Conservation (phyloP, 2,113 vertebrate genomes). For the Anser brachyrhynchus region DNA sequence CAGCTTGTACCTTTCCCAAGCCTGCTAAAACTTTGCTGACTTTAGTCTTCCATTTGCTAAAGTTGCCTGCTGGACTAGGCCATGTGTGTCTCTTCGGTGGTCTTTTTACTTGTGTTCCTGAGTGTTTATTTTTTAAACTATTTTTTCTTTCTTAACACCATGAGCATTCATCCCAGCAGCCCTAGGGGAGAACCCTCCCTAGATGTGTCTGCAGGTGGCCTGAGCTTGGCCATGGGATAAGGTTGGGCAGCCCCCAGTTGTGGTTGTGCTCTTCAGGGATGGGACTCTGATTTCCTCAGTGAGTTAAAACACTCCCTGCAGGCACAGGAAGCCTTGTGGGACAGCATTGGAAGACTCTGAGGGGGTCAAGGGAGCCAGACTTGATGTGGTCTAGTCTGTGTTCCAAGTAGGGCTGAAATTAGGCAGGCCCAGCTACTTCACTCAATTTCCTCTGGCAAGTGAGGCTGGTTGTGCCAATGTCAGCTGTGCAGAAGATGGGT, state of each 20-base stretch:
- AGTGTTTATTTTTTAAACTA: background rate
- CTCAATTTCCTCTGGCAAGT: accelerated
- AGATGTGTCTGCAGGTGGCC: background rate
- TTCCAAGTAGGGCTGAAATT: background rate
- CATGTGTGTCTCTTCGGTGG: background rate
- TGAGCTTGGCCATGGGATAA: background rate
- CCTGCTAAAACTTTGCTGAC: background rate
- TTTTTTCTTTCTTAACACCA: background rate
- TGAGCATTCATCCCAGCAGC: background rate
- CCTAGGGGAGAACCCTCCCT: background rate
- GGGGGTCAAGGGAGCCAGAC: background rate
- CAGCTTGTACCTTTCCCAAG: background rate
- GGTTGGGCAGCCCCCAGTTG: background rate
- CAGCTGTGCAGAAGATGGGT: background rate
- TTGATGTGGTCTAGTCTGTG: background rate
- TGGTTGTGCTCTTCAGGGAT: background rate
- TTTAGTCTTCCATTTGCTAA: background rate
- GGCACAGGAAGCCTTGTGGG: background rate
- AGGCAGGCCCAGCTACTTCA: background rate
- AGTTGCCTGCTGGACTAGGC: background rate
- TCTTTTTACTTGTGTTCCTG: background rate
- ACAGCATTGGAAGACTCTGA: background rate
- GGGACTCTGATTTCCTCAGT: background rate
- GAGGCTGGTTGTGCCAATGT: background rate
- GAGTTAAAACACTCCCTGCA: background rate